These are phyloP conservation scores for Zaprionus gabonicus DNA, from an alignment of 1,140 invertebrate species.

Conservation along the genomic window DNA sequence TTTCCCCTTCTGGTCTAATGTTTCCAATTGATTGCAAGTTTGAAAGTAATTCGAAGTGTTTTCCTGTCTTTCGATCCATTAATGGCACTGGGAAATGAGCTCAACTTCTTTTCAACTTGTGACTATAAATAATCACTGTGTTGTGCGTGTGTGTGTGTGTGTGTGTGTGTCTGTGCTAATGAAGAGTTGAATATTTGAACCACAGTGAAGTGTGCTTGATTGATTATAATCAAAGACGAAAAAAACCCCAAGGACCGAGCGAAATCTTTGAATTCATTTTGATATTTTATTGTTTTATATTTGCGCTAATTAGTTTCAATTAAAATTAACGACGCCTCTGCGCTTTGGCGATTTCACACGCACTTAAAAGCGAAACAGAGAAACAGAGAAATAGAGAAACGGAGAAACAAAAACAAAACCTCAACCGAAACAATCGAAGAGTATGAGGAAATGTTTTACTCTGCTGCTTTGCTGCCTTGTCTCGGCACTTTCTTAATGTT, in stretches of 20 bases:
- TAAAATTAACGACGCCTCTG: slow-evolving; percentile 77
- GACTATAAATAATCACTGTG: not conserved
- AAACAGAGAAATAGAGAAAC: slow-evolving; percentile 30
- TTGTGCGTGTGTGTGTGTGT: not conserved
- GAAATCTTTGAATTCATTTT: slow-evolving; percentile 4
- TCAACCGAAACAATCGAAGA: not conserved
- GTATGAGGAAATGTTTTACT: slow-evolving; percentile 60
- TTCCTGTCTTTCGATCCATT: slow-evolving; percentile 18
- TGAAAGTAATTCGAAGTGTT: slow-evolving; percentile 64
- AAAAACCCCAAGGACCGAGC: not conserved
- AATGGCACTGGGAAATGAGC: not conserved
- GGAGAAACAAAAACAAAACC: slow-evolving; percentile 11
- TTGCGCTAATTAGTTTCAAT: slow-evolving; percentile 80
- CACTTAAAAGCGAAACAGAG: slow-evolving; percentile 48
- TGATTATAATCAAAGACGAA: slow-evolving; percentile 2
- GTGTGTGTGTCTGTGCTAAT: slow-evolving; percentile 8
- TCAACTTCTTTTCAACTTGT: slow-evolving; percentile 1
- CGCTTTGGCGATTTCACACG: slow-evolving; percentile 69
- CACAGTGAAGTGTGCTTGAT: slow-evolving; percentile 11
- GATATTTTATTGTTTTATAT: slow-evolving; percentile 48
- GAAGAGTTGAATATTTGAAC: slow-evolving; percentile 19
- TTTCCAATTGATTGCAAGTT: slow-evolving; percentile 74
- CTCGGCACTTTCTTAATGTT: slow-evolving; percentile 60
- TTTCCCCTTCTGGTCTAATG: slow-evolving; percentile 29
- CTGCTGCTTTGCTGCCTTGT: slow-evolving; percentile 24